Evolutionary conservation across 2,888 invertebrate species (phyloP).

Genomic region (Ferdinandea cuprea): DNA sequence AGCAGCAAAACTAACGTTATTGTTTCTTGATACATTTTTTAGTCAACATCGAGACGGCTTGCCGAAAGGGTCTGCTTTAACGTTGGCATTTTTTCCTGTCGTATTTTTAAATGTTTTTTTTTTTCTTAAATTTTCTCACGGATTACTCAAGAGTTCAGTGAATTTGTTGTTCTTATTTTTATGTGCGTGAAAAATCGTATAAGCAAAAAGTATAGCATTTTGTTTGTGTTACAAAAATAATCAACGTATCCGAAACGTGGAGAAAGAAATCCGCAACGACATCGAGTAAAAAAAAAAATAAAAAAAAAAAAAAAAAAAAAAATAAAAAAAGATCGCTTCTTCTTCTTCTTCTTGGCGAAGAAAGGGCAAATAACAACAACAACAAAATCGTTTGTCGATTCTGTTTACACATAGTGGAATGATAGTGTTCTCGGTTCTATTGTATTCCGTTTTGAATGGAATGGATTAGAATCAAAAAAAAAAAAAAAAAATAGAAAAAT

Average conservation of each 20-base stretch:
- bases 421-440: slow-evolving; percentile 55
- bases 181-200: slow-evolving; percentile 31
- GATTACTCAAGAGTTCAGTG: slow-evolving; percentile 40
- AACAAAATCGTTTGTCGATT: slow-evolving; percentile 15
- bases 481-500: slow-evolving; percentile 5
- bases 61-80: slow-evolving; percentile 49
- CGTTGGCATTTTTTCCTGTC: slow-evolving; percentile 29
- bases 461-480: slow-evolving; percentile 31
- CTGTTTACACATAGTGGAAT: slow-evolving; percentile 40
- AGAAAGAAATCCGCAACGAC: slow-evolving; percentile 44
- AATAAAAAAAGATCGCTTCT: slow-evolving; percentile 17
- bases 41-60: slow-evolving; percentile 73
- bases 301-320: too few relatives aligned
- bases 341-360: slow-evolving; percentile 9
- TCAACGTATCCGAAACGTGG: slow-evolving; percentile 12
- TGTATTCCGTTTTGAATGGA: slow-evolving; percentile 45
- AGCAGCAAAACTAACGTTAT: slow-evolving; percentile 57
- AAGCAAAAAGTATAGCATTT: slow-evolving; percentile 20
- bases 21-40: slow-evolving; percentile 54
- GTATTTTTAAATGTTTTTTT: slow-evolving; percentile 24
- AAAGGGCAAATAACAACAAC: slow-evolving; percentile 36
- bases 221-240: slow-evolving; percentile 55
- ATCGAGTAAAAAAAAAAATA: too few relatives aligned
- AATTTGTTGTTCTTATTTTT: slow-evolving; percentile 17
- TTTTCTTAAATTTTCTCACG: slow-evolving; percentile 26